Evolutionary conservation across 2,888 invertebrate species (phyloP).

Genomic region (Caenorhabditis angaria): DNA sequence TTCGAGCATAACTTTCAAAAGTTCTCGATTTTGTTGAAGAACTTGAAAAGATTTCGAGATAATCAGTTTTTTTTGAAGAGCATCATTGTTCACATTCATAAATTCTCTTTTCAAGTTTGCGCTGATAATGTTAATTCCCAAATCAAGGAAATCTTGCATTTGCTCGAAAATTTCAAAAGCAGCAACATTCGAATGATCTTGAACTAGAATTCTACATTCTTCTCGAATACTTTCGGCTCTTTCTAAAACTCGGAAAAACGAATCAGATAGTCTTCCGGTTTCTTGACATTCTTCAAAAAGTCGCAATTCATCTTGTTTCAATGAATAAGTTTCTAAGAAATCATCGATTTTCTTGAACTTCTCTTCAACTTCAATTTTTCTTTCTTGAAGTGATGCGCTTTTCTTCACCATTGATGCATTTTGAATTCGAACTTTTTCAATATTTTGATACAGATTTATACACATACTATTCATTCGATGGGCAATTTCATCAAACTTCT

Average conservation of each 20-base stretch:
- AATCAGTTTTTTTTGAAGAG: constrained; percentile 27
- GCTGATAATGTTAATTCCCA: constrained; percentile 24
- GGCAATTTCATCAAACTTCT: constrained; percentile 36
- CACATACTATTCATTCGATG: constrained; percentile 29
- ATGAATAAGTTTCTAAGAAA: constrained; percentile 25
- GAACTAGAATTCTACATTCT: constrained; percentile 29
- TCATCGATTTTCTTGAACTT: constrained; percentile 30
- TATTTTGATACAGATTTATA: constrained; percentile 29
- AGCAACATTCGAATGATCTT: constrained; percentile 27
- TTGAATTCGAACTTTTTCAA: constrained; percentile 29
- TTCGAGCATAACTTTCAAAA: neutral
- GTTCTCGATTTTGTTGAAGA: constrained; percentile 7
- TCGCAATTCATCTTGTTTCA: constrained; percentile 20
- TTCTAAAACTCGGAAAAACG: constrained; percentile 33
- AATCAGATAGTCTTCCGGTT: constrained; percentile 21
- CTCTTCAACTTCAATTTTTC: constrained; percentile 19
- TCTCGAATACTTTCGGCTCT: constrained; percentile 30
- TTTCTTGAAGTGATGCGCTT: constrained; percentile 27
- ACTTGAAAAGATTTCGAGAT: constrained; percentile 34
- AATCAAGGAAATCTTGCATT: constrained; percentile 30
- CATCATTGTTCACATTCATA: neutral
- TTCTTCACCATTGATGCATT: constrained; percentile 28
- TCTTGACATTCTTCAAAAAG: constrained; percentile 30
- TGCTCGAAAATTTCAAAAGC: constrained; percentile 35
- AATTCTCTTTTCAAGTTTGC: constrained; percentile 30